These are phyloP conservation scores for Megalonaias nervosa DNA, from an alignment of 1,140 invertebrate genomes.

Conservation along the genomic window DNA sequence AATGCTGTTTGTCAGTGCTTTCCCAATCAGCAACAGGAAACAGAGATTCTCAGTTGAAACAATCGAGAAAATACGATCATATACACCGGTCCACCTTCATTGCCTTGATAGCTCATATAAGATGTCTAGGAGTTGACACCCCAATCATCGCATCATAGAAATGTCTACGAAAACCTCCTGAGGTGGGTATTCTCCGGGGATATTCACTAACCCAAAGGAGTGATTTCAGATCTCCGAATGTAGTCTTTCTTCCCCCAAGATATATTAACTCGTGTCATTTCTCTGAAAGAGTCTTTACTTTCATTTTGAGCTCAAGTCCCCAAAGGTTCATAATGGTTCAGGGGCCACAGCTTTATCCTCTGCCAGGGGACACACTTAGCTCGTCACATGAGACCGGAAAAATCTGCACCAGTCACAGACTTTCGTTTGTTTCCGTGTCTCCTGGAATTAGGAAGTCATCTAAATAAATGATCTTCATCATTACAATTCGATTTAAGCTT, in stretches of 20 bases:
- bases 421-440: background rate
- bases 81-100: conserved; percentile 19
- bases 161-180: conserved; percentile 15
- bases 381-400: conserved; percentile 3
- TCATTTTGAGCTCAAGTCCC: conserved; percentile 18
- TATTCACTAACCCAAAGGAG: background rate
- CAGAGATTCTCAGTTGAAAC: conserved; percentile 21
- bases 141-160: conserved; percentile 17
- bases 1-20: background rate
- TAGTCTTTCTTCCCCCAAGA: background rate
- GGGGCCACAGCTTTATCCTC: conserved; percentile 1
- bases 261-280: conserved; percentile 2
- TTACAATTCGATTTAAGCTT: background rate
- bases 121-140: conserved; percentile 3
- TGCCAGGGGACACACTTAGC: conserved; percentile 2
- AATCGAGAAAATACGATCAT: conserved; percentile 20
- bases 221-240: background rate
- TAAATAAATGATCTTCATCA: conserved; percentile 17
- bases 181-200: conserved; percentile 5
- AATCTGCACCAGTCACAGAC: background rate
- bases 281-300: background rate
- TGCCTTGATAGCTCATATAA: background rate
- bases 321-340: background rate
- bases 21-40: conserved; percentile 3
- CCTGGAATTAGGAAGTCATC: conserved; percentile 30